These are phyloP conservation scores for Ameiurus melas DNA, from an alignment of 2,113 vertebrate species.

Conservation along the genomic window DNA sequence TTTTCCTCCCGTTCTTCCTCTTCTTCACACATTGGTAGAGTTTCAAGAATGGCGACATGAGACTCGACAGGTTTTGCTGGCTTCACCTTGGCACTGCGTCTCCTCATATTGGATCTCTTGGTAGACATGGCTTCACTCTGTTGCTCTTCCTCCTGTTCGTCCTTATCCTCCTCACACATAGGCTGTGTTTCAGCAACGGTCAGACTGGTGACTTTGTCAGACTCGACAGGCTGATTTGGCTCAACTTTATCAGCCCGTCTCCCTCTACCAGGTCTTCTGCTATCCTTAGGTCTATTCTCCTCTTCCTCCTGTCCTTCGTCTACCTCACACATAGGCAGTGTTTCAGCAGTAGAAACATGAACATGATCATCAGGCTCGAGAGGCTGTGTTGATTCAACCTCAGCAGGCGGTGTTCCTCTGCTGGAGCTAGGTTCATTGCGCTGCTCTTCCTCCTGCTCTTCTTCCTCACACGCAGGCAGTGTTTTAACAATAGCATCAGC, in stretches of 20 bases:
- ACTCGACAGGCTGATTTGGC: not conserved
- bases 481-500: constrained; percentile 46
- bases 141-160: constrained; percentile 5
- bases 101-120: not conserved
- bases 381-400: not conserved
- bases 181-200: constrained; percentile 53
- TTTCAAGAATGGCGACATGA: constrained; percentile 40
- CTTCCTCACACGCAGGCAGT: constrained; percentile 48
- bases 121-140: not conserved
- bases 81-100: not conserved
- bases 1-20: constrained; percentile 20
- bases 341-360: constrained; percentile 46
- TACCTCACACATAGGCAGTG: constrained; percentile 52
- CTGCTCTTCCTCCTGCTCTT: not conserved
- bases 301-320: constrained; percentile 22
- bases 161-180: constrained; percentile 11
- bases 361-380: not conserved
- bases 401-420: not conserved
- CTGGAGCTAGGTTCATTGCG: not conserved
- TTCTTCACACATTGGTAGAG: constrained; percentile 28
- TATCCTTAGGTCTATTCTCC: not conserved
- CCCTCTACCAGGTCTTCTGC: not conserved
- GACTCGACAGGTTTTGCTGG: not conserved
- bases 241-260: not conserved
- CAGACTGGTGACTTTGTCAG: not conserved